Evolutionary conservation across 2,888 invertebrate genomes (phyloP).

Genomic region (Plebejus argus): DNA sequence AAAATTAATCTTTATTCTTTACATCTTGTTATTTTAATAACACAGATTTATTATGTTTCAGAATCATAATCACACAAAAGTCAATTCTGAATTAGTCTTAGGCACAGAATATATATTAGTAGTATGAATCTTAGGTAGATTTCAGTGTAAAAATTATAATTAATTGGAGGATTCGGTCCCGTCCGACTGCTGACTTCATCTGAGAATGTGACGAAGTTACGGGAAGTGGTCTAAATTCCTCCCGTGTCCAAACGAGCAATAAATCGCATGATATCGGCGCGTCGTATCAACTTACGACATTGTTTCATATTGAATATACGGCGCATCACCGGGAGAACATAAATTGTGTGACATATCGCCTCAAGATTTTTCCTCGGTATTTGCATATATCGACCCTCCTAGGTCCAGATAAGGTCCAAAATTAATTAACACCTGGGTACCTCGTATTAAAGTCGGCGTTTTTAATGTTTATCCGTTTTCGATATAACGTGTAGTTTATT

Average conservation of each 20-base stretch:
- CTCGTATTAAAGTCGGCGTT: constrained; percentile 67
- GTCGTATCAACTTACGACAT: constrained; percentile 75
- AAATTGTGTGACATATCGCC: constrained; percentile 74
- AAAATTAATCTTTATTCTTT: background rate
- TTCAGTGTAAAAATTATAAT: background rate
- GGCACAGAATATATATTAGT: no score
- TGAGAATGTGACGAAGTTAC: background rate
- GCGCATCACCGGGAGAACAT: constrained; percentile 61
- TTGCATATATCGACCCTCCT: constrained; percentile 46
- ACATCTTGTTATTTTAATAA: no score
- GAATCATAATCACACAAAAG: no score
- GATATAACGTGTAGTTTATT: constrained; percentile 9
- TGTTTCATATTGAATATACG: constrained; percentile 75
- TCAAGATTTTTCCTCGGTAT: constrained; percentile 48
- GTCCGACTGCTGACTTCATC: background rate
- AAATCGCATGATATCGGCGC: constrained; percentile 66
- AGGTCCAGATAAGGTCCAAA: constrained; percentile 49
- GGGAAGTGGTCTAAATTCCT: constrained; percentile 16
- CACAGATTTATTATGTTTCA: no score
- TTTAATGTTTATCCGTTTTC: constrained; percentile 64
- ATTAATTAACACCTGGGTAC: constrained; percentile 52
- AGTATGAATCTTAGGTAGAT: background rate
- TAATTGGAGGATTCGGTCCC: background rate
- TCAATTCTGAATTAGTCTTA: no score
- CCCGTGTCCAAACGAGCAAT: constrained; percentile 52